Evolutionary conservation across 2,113 vertebrate genomes (phyloP).

Genomic region (Microtus montanus): DNA sequence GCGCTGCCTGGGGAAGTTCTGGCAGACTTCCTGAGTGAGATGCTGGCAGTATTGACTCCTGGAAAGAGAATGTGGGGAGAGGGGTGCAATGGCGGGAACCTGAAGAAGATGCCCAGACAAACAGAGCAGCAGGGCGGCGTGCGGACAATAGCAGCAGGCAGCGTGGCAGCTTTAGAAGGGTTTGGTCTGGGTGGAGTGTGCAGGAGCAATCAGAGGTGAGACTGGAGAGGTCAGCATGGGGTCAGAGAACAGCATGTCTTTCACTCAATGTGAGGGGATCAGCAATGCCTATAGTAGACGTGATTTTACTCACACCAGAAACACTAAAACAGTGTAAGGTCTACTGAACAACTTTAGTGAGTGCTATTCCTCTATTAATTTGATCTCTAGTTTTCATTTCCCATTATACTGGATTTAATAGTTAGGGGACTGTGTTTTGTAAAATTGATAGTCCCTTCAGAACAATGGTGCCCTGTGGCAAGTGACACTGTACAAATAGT

Average conservation of each 20-base stretch:
- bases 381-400: constrained; percentile 77
- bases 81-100: neutral
- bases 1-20: neutral
- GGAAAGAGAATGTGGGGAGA: neutral
- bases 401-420: constrained; percentile 67
- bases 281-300: constrained; percentile 9
- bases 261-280: neutral
- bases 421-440: constrained; percentile 60
- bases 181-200: neutral
- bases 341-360: constrained; percentile 60
- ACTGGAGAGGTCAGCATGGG: constrained; percentile 45
- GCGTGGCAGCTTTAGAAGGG: neutral
- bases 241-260: constrained; percentile 50
- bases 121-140: neutral
- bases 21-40: neutral
- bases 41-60: constrained; percentile 21
- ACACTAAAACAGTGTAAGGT: constrained; percentile 45
- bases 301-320: constrained; percentile 63
- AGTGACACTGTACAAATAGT: constrained; percentile 71
- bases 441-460: constrained; percentile 66
- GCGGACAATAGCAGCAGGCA: neutral
- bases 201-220: constrained; percentile 9
- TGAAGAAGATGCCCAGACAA: neutral
- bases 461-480: constrained; percentile 59
- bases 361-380: constrained; percentile 72